Evolutionary conservation across 2,888 invertebrate species (phyloP).

Genomic region (Diarsia rubi): DNA sequence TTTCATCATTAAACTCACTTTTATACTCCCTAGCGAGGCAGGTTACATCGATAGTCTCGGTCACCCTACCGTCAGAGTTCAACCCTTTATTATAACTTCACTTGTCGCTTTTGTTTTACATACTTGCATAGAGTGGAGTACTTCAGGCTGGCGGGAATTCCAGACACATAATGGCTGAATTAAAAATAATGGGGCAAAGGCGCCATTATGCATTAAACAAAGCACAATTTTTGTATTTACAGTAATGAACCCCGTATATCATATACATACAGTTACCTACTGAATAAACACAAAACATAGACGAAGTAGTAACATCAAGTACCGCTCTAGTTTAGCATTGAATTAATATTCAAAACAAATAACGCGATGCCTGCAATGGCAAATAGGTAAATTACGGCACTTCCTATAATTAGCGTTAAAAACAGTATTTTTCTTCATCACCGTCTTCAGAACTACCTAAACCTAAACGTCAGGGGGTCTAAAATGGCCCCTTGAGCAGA

Average conservation of each 20-base stretch:
- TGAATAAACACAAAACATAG: conserved; percentile 21
- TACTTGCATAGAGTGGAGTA: conserved; percentile 29
- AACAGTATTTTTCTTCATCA: background rate
- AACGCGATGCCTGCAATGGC: conserved; percentile 1
- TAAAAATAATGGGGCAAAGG: conserved; percentile 5
- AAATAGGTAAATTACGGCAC: background rate
- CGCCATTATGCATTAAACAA: conserved; percentile 13
- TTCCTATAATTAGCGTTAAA: background rate
- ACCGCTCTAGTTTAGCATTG: conserved; percentile 14
- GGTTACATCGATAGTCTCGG: conserved; percentile 20
- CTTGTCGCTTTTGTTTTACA: conserved; percentile 39
- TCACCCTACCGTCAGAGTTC: conserved; percentile 37
- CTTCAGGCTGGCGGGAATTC: conserved; percentile 29
- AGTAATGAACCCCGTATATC: conserved; percentile 13
- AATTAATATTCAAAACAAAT: conserved; percentile 17
- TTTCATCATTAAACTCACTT: background rate
- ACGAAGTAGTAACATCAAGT: conserved; percentile 15
- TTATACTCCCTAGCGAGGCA: background rate
- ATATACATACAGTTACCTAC: conserved; percentile 13
- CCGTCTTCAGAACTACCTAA: background rate
- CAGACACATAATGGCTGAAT: background rate
- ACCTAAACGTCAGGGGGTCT: background rate
- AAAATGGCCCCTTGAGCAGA: too few relatives aligned
- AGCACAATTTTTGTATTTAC: conserved; percentile 18
- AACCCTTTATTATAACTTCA: conserved; percentile 46